Base-by-base conservation (phyloP, 2,888 invertebrate genomes). In the Carterocephalus palaemon region DNA sequence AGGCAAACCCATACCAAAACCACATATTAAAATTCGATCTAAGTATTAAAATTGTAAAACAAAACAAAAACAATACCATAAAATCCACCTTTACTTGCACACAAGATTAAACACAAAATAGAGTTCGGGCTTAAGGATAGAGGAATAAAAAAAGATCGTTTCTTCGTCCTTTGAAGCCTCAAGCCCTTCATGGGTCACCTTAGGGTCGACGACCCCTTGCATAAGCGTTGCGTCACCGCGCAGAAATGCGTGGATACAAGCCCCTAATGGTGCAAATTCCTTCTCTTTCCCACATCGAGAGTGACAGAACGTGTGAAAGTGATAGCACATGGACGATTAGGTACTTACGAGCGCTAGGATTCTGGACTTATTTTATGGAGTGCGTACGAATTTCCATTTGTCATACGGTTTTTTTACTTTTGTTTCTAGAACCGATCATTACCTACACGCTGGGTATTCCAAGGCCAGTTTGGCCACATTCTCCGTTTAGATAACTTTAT, bases 221-320 rank as follows among this genome's bases (percentile, higher is more conserved):
- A 62, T 68, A 74, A 75, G 67, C 53, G 59, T 78, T 73, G 75
- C 78, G 74, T 77, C 79, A 77, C 55, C 61, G 53, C 48, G 59
- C 70, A 70, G 70, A 68, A 65, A 75, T 74, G 73, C 67, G 56
- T 48, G 48, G 48, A 31, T 47, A 47, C 53, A 53, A 54, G 52
- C 53, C 61, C 58, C 54, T 57, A 54, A 50, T 50, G 57, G 51
- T 51, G 49, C 38, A 50, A 46, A 36, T n/a, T 32, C 34, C 13
- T 31, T 57, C 54, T 49, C 52, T 46, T 9, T 54, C 47, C 19
- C 17, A 20, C 43, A 10, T 9, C 13, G 38, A 16, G 6, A 17
- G 10, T 22, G 5, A 5, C 7, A n/a, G 7, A 22, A 29, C 13
- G 54, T 28, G 48, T 13, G 52, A 62, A 15, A 33, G 54, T 34